These are phyloP conservation scores for Acanthopagrus latus DNA, from an alignment of 2,797 vertebrate genomes.

Conservation along the genomic window DNA sequence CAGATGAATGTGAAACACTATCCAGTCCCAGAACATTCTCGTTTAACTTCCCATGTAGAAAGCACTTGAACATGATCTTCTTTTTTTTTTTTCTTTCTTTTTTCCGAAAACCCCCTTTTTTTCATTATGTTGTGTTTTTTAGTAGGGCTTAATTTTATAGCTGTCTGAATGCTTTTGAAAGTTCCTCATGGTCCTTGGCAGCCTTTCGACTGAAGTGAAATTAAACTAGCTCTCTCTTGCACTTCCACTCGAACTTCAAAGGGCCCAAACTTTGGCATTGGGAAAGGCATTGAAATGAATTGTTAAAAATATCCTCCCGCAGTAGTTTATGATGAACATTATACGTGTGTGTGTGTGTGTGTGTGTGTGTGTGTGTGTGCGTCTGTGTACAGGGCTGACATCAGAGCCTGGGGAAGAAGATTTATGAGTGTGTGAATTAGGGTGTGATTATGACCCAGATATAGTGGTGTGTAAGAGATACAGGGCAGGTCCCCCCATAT, in stretches of 20 bases:
- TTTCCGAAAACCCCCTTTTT: conserved; percentile 11
- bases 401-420: conserved; percentile 56
- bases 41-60: conserved; percentile 32
- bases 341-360: conserved; percentile 24
- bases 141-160: conserved; percentile 57
- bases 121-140: conserved; percentile 54
- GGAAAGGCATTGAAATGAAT: conserved; percentile 61
- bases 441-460: conserved; percentile 70
- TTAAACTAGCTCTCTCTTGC: conserved; percentile 59
- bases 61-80: conserved; percentile 8
- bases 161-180: conserved; percentile 57
- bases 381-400: conserved; percentile 41
- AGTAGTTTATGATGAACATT: conserved; percentile 55
- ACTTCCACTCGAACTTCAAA: conserved; percentile 73
- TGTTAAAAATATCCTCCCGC: conserved; percentile 68
- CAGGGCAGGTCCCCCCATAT: conserved; percentile 30
- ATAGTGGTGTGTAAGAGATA: conserved; percentile 56
- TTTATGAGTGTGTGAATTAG: conserved; percentile 73
- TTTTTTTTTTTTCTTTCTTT: neutral
- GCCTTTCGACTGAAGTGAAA: conserved; percentile 54
- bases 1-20: conserved; percentile 50
- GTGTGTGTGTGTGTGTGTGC: conserved; percentile 17
- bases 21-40: conserved; percentile 12
- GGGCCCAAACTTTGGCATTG: conserved; percentile 58
- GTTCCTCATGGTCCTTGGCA: conserved; percentile 53